Conservation (phyloP, 2,797 vertebrate genomes). For the Bucorvus abyssinicus region DNA sequence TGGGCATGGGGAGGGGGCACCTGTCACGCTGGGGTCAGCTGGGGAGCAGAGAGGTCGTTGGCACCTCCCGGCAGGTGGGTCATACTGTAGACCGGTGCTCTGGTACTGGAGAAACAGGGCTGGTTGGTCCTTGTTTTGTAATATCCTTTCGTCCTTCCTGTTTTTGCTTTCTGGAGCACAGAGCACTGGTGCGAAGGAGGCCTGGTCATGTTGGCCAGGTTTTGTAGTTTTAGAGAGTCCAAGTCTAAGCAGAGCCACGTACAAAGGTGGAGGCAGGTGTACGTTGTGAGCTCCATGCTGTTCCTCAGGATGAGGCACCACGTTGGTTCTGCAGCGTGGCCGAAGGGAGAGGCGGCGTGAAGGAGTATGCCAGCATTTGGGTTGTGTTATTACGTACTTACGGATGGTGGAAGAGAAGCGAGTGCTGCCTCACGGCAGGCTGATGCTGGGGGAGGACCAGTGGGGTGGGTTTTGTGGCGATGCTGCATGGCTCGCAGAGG, state of each 20-base stretch:
- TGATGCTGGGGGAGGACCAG: rapidly evolving
- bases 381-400: too few relatives aligned
- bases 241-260: rapidly evolving
- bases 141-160: neutral
- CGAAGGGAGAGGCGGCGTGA: rapidly evolving
- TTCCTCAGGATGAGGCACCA: neutral
- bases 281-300: rapidly evolving
- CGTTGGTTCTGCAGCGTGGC: rapidly evolving
- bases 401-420: too few relatives aligned
- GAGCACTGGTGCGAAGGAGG: neutral
- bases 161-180: neutral
- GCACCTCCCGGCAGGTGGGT: rapidly evolving
- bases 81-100: rapidly evolving
- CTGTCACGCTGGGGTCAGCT: rapidly evolving
- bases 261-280: neutral
- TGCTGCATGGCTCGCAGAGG: rapidly evolving
- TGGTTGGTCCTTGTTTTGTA: neutral
- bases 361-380: rapidly evolving
- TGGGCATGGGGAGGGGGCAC: too few relatives aligned
- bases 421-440: rapidly evolving
- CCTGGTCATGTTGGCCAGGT: rapidly evolving
- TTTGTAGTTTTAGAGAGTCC: neutral
- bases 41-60: neutral
- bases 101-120: neutral
- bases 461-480: neutral